phyloP scores from a whole-genome alignment of 2,888 invertebrate genomes.

The Deilephila porcellus region DNA sequence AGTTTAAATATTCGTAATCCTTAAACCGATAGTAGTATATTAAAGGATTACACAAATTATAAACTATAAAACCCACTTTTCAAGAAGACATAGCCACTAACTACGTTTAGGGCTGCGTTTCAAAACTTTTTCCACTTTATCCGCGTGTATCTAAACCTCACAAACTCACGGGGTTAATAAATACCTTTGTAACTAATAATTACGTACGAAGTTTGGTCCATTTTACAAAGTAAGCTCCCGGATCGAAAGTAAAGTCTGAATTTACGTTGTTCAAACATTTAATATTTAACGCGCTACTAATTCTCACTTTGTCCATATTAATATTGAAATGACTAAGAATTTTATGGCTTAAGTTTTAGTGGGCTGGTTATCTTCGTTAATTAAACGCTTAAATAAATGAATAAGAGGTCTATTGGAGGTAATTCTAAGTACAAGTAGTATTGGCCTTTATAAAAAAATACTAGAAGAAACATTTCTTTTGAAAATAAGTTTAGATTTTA shows the following conservation, averaged over 20 bases:
- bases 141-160: neutral
- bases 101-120: neutral
- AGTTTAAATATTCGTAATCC: too few species aligned
- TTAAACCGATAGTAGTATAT: too few species aligned
- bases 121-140: neutral
- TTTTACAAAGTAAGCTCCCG: conserved; percentile 5
- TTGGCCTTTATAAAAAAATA: too few species aligned
- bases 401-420: neutral
- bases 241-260: conserved; percentile 10
- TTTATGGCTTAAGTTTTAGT: neutral
- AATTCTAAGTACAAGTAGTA: neutral
- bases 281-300: neutral
- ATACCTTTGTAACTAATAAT: conserved; percentile 13
- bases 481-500: too few species aligned
- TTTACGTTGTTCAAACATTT: neutral
- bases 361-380: neutral
- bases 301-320: conserved; percentile 2
- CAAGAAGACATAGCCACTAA: too few species aligned
- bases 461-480: too few species aligned
- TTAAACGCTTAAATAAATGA: neutral
- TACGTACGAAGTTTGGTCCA: conserved; percentile 15
- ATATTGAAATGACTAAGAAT: conserved; percentile 4
- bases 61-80: too few species aligned
- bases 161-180: neutral
- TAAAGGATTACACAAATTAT: too few species aligned